phyloP scores from a whole-genome alignment of 2,113 vertebrate species.

The Syngnathoides biaculeatus region DNA sequence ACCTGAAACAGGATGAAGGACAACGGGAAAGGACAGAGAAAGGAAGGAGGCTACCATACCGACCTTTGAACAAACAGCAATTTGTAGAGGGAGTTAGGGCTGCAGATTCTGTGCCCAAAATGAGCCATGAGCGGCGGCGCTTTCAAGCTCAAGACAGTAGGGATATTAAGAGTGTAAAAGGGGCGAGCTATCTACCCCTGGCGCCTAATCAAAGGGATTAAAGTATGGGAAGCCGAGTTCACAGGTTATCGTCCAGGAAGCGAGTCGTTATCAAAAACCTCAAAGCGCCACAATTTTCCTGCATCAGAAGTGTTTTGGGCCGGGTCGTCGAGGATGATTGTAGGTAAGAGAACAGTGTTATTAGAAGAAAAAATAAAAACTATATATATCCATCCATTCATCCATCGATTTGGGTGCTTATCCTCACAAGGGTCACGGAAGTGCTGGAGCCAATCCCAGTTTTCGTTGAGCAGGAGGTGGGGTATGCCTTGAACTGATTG shows the following conservation, averaged over 20 bases:
- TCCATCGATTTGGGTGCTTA: too few relatives aligned
- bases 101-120: conserved; percentile 71
- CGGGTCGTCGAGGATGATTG: conserved; percentile 84
- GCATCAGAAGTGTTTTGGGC: conserved; percentile 91
- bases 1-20: conserved; percentile 74
- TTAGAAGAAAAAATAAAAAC: conserved; percentile 60
- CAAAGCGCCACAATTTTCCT: conserved; percentile 98
- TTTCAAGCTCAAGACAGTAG: conserved; percentile 83
- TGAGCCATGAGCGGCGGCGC: conserved; percentile 69
- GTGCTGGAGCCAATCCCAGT: too few relatives aligned
- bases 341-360: conserved; percentile 81
- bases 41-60: conserved; percentile 57
- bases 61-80: conserved; percentile 68
- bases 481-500: too few relatives aligned
- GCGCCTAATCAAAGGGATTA: conserved; percentile 99
- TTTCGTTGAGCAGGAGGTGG: too few relatives aligned
- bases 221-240: conserved; percentile 91
- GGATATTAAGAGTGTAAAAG: conserved; percentile 75
- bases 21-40: conserved; percentile 39
- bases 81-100: conserved; percentile 73
- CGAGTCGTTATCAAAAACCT: conserved; percentile 99
- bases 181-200: conserved; percentile 91
- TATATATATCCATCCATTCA: too few relatives aligned
- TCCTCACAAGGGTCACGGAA: too few relatives aligned
- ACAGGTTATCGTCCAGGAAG: conserved; percentile 99